Conservation (phyloP, 2,888 invertebrate species). For the Bhutanitis thaidina region DNA sequence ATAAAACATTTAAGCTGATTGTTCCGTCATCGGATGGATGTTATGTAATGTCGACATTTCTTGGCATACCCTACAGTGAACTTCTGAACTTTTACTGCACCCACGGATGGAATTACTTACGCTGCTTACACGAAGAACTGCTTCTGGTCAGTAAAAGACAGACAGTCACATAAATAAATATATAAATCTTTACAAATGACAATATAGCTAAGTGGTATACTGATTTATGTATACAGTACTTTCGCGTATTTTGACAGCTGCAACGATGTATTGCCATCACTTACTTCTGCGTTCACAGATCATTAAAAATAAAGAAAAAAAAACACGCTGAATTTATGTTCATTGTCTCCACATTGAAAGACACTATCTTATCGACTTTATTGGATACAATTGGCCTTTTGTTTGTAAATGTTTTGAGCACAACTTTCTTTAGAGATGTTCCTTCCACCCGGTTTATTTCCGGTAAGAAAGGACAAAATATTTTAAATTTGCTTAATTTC, state of each 20-base stretch:
- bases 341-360: constrained; percentile 53
- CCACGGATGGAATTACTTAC: no score
- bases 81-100: no score
- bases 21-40: no score
- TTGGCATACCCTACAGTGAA: no score
- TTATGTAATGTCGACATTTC: no score
- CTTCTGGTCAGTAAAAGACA: neutral
- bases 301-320: constrained; percentile 36
- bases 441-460: neutral
- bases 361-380: constrained; percentile 59
- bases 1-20: no score
- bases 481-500: constrained; percentile 3
- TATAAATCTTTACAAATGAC: neutral
- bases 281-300: constrained; percentile 33
- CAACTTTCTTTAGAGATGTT: constrained; percentile 13
- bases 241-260: constrained; percentile 22
- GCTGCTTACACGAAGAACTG: neutral
- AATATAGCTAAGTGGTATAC: neutral
- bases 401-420: constrained; percentile 58
- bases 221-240: constrained; percentile 4
- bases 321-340: constrained; percentile 48
- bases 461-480: neutral
- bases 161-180: neutral
- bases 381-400: constrained; percentile 61
- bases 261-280: constrained; percentile 27